Evolutionary conservation across 2,888 invertebrate species (phyloP), one percentile per base, ranked within the genome.

Genomic region (Patella depressa): DNA sequence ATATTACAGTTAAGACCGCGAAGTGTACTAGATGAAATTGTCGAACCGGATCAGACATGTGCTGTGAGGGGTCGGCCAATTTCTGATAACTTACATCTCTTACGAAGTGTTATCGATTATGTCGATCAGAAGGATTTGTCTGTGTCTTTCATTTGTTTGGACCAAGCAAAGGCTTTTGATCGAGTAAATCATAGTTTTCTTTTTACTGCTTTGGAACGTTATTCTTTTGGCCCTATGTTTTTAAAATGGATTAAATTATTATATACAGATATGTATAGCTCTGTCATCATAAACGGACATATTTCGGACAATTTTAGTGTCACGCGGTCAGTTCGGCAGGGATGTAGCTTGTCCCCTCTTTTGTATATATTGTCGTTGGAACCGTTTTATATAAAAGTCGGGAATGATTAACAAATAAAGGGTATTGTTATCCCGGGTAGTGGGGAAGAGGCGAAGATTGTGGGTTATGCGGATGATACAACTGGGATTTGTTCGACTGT

Each of bases 121-220:
- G 72, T 77, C 19, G 76, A 83, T 19, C 81, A 82, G 71, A 81
- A 85, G 72, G 45, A 83, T 15, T 53, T 81, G 19, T 19, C 73
- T 57, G 77, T 80, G 24, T 77, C 77, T 71, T 82, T 84, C 72
- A 81, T 84, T 57, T 73, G 69, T 77, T 57, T 84, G 53, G 85
- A 86, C 71, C 86, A 85, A 75, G 83, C 81, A 71, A 86, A 85
- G 65, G 84, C 84, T 2, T 85, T 85, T 65, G 83, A 85, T 72
- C 72, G 84, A 70, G 84, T 85, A 12, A 79, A 78, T 53, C 80
- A 82, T 72, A 75, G 78, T 19, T 85, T 79, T 78, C 24, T 85
- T 53, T 82, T 80, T 78, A 72, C 80, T 71, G 73, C 77, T 14
- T 73, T 86, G 54, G 9, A 75, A 15, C 53, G 77, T 12, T 86